Conservation (phyloP, 2,797 vertebrate genomes). For the Furcifer pardalis region DNA sequence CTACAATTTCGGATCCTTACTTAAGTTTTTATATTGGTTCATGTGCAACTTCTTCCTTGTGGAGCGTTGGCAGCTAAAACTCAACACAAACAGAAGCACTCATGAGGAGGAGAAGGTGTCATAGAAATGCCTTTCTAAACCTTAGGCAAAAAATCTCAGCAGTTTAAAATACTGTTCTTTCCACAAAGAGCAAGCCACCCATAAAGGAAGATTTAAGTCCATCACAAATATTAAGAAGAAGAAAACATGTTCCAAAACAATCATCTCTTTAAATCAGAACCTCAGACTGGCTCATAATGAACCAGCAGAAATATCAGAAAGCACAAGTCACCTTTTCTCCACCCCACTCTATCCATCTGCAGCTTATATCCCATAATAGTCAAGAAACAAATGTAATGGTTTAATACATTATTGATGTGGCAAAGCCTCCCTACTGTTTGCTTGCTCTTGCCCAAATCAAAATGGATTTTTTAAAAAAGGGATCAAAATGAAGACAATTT, state of each 20-base stretch:
- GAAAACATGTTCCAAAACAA: background rate
- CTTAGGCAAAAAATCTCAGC: background rate
- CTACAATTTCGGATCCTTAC: background rate
- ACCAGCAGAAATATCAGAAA: background rate
- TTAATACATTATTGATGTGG: slow-evolving; percentile 5
- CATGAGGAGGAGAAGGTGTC: background rate
- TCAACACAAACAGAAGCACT: background rate
- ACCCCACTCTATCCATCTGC: background rate
- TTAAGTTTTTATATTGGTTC: background rate
- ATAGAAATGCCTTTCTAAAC: background rate
- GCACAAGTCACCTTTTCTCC: background rate
- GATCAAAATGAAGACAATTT: background rate
- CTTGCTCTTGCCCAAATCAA: background rate
- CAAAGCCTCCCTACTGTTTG: background rate
- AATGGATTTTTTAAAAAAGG: slow-evolving; percentile 16
- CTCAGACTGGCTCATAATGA: background rate
- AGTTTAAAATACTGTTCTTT: background rate
- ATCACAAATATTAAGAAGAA: background rate
- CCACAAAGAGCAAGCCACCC: too few species aligned
- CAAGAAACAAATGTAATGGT: background rate
- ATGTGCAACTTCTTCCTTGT: background rate
- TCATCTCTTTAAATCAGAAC: background rate
- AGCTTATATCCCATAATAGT: background rate
- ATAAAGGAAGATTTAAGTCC: background rate
- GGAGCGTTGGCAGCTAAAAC: background rate